These are phyloP conservation scores for Parapsyche elsis DNA, from an alignment of 1,140 invertebrate species.

Conservation along the genomic window DNA sequence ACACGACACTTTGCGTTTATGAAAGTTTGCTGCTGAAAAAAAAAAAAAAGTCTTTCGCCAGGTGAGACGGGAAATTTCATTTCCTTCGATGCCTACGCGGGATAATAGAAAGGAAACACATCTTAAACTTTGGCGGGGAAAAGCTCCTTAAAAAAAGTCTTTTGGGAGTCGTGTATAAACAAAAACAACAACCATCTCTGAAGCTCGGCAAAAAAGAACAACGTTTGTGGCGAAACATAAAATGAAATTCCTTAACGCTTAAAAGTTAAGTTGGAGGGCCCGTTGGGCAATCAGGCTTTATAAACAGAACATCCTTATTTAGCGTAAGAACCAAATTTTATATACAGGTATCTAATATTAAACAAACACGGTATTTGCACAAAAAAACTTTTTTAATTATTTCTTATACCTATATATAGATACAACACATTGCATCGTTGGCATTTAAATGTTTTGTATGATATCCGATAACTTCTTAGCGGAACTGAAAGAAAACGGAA, in stretches of 20 bases:
- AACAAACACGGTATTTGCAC: too few relatives aligned
- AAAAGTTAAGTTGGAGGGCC: constrained; percentile 36
- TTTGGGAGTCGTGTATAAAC: constrained; percentile 42
- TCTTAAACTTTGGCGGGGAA: constrained; percentile 38
- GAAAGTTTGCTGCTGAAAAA: constrained; percentile 29
- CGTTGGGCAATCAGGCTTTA: constrained; percentile 36
- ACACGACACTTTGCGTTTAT: constrained; percentile 40
- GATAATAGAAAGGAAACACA: constrained; percentile 44
- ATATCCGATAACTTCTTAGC: too few relatives aligned
- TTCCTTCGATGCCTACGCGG: constrained; percentile 40
- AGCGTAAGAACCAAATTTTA: background rate
- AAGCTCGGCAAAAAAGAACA: background rate
- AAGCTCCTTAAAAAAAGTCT: constrained; percentile 41
- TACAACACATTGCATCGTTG: too few relatives aligned
- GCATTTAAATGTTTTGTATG: too few relatives aligned
- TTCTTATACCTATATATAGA: too few relatives aligned
- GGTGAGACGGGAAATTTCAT: constrained; percentile 40
- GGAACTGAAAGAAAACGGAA: too few relatives aligned
- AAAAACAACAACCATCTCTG: constrained; percentile 12
- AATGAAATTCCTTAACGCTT: constrained; percentile 39
- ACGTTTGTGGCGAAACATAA: constrained; percentile 39
- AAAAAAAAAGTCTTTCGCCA: constrained; percentile 5
- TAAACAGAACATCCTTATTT: constrained; percentile 26
- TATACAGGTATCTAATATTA: too few relatives aligned
- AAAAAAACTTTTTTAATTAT: too few relatives aligned